A percentile compares a stretch with the other conserved stretches of the same genome.
Evolutionary conservation across 2,797 vertebrate genomes (phyloP).

Genomic region (Masticophis lateralis): DNA sequence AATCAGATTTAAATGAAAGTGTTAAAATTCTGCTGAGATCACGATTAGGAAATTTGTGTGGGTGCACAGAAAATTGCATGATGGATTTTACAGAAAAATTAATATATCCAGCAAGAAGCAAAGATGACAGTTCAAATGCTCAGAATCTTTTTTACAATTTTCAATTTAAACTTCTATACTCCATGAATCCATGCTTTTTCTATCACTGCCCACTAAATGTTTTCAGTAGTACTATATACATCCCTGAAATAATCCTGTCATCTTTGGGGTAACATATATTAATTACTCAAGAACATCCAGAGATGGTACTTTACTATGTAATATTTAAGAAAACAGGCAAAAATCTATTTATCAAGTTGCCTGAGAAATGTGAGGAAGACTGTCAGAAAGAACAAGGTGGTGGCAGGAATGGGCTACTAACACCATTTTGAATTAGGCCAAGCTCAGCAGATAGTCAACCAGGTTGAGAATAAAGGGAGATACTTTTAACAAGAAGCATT

Average conservation of each 20-base stretch:
- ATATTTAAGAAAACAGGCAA: neutral
- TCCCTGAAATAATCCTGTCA: neutral
- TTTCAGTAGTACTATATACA: neutral
- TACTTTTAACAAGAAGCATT: neutral
- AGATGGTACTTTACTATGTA: neutral
- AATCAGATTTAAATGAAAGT: neutral
- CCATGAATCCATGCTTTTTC: neutral
- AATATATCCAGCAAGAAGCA: neutral
- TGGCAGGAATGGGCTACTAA: neutral
- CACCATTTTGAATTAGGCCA: neutral
- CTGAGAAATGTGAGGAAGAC: neutral
- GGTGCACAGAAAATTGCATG: neutral
- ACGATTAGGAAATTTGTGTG: neutral
- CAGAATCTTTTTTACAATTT: neutral
- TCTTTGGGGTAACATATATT: neutral
- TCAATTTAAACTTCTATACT: neutral
- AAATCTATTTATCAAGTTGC: neutral
- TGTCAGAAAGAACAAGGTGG: neutral
- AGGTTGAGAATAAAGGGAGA: neutral
- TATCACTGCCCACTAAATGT: neutral
- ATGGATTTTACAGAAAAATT: neutral
- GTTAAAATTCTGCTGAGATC: neutral
- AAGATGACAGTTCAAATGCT: neutral
- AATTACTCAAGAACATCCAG: neutral
- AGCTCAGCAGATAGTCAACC: neutral